Evolutionary conservation across 2,888 invertebrate species (phyloP).

Genomic region (Clistopyga incitator): DNA sequence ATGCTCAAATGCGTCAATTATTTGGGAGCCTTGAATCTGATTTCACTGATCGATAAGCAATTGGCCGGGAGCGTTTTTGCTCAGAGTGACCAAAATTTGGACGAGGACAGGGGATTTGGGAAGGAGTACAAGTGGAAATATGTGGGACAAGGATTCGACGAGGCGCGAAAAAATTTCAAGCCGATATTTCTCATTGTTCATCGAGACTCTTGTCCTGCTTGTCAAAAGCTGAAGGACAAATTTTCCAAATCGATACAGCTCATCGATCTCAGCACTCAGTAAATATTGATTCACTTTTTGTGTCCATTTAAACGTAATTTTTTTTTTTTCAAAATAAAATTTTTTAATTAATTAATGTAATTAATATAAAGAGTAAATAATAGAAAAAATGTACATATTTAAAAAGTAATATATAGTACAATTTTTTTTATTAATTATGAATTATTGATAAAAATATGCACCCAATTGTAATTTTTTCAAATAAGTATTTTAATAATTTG

Average conservation of each 20-base stretch:
- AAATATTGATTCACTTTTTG: constrained; percentile 46
- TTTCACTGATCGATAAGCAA: constrained; percentile 52
- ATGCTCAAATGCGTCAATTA: constrained; percentile 70
- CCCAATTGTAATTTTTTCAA: no score
- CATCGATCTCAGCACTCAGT: constrained; percentile 85
- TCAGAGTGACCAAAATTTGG: constrained; percentile 37
- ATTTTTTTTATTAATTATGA: background rate
- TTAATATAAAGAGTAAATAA: no score
- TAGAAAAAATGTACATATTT: background rate
- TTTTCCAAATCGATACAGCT: constrained; percentile 87
- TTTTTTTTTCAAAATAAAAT: no score
- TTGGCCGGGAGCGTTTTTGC: constrained; percentile 57
- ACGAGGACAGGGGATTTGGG: constrained; percentile 71
- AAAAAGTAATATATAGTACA: no score
- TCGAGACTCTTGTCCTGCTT: constrained; percentile 89
- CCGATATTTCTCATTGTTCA: constrained; percentile 89
- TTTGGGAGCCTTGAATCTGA: constrained; percentile 66
- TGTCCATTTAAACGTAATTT: background rate
- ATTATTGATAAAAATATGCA: no score
- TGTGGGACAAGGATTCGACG: constrained; percentile 72
- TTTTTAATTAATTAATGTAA: no score
- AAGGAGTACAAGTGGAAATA: constrained; percentile 74
- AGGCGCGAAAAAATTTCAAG: constrained; percentile 80
- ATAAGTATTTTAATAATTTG: background rate
- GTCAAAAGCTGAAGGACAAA: constrained; percentile 87